Conservation (phyloP, 2,888 invertebrate genomes). For the Portevinia maculata region DNA sequence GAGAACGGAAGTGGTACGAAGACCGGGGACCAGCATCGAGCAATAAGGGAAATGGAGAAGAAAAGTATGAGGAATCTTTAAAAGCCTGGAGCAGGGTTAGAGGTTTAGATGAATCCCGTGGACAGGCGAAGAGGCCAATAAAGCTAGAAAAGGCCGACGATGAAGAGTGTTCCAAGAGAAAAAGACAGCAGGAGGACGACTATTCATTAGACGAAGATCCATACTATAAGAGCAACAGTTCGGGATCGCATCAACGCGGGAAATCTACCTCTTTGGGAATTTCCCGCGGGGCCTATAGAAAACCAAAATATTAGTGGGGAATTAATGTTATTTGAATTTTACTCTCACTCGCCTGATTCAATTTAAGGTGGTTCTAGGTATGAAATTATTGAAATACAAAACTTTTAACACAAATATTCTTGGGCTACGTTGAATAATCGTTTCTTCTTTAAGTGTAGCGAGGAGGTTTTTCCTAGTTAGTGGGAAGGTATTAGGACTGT, state of each 20-base stretch:
- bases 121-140: background rate
- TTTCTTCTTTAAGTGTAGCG: too few species aligned
- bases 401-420: too few species aligned
- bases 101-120: background rate
- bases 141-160: background rate
- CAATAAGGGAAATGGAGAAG: background rate
- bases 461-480: too few species aligned
- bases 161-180: background rate
- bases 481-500: too few species aligned
- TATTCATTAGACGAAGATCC: conserved; percentile 47
- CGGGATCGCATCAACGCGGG: background rate
- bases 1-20: conserved; percentile 41
- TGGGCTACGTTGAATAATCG: too few species aligned
- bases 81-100: conserved; percentile 23
- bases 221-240: conserved; percentile 13
- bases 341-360: too few species aligned
- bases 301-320: too few species aligned
- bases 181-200: background rate
- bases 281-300: background rate
- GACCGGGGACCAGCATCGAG: conserved; percentile 24
- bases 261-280: background rate
- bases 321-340: too few species aligned
- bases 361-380: too few species aligned
- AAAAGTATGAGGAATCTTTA: background rate
- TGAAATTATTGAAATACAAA: too few species aligned